These are phyloP conservation scores for Clarias pachynema DNA, from an alignment of 2,797 vertebrate genomes.

Conservation along the genomic window DNA sequence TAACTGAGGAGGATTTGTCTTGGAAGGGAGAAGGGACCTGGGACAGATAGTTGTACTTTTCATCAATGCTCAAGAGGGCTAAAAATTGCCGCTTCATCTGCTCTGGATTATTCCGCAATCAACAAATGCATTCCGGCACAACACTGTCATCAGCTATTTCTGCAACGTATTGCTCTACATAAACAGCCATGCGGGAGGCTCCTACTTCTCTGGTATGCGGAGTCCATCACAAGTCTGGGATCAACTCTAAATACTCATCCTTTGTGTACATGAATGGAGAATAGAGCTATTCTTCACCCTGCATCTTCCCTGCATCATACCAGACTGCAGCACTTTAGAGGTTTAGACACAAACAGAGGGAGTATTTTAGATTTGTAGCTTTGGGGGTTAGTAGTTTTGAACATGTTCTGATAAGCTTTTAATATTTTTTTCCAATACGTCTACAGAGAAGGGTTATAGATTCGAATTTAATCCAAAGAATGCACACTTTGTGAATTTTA, in stretches of 20 bases:
- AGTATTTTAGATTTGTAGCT: not conserved
- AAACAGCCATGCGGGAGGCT: constrained; percentile 49
- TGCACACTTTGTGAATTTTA: not conserved
- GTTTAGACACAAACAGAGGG: constrained; percentile 6
- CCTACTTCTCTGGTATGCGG: constrained; percentile 42
- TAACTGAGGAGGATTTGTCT: constrained; percentile 28
- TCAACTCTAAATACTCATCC: constrained; percentile 49
- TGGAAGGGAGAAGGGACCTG: constrained; percentile 39
- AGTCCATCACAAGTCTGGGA: constrained; percentile 54
- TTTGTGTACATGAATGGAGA: constrained; percentile 54
- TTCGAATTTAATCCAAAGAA: not conserved
- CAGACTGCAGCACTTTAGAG: not conserved
- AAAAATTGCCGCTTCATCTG: constrained; percentile 64
- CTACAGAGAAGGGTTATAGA: not conserved
- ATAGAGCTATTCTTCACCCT: constrained; percentile 44
- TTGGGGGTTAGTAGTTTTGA: not conserved
- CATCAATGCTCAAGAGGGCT: constrained; percentile 60
- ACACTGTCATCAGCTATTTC: constrained; percentile 58
- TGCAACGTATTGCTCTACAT: constrained; percentile 53
- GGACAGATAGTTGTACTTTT: constrained; percentile 52
- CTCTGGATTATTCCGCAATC: constrained; percentile 64
- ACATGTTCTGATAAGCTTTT: not conserved
- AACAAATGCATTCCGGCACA: constrained; percentile 59
- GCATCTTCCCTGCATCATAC: constrained; percentile 14
- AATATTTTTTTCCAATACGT: not conserved